Percentiles rank a stretch among this genome's conserved stretches.
phyloP scores from a whole-genome alignment of 2,113 vertebrate species.

The Theristicus caerulescens region DNA sequence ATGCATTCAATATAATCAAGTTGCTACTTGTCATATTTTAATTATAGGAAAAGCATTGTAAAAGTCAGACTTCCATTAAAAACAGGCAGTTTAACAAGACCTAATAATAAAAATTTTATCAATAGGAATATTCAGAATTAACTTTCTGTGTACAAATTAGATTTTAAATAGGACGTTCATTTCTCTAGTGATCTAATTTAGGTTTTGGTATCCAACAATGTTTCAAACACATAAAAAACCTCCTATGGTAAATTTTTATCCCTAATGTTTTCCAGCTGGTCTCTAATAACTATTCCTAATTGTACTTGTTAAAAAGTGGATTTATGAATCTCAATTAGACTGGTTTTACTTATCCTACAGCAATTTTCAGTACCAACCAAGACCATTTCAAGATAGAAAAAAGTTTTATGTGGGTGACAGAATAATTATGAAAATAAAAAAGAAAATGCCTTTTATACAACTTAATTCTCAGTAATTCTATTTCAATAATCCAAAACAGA shows the following conservation, averaged over 20 bases:
- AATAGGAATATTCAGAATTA: constrained; percentile 62
- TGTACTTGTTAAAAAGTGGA: constrained; percentile 77
- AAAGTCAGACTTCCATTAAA: constrained; percentile 43
- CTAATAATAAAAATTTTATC: constrained; percentile 63
- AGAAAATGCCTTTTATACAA: constrained; percentile 32
- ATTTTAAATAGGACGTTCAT: constrained; percentile 54
- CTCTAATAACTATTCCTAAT: constrained; percentile 76
- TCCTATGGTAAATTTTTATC: constrained; percentile 58
- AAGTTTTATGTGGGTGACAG: constrained; percentile 58
- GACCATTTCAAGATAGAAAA: constrained; percentile 46
- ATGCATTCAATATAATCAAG: constrained; percentile 41
- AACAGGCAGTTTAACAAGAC: constrained; percentile 40
- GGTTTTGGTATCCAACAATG: constrained; percentile 51
- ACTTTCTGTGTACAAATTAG: constrained; percentile 65
- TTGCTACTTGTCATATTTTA: constrained; percentile 46
- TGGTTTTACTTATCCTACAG: constrained; percentile 47
- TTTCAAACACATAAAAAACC: constrained; percentile 60
- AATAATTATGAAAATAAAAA: constrained; percentile 74
- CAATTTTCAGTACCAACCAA: constrained; percentile 50
- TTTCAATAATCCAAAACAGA: constrained; percentile 41
- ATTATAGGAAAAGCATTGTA: constrained; percentile 60
- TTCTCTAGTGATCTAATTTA: constrained; percentile 67
- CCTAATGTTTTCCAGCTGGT: constrained; percentile 71
- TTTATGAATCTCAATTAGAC: constrained; percentile 78
- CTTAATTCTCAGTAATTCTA: constrained; percentile 58